Evolutionary conservation across 2,888 invertebrate species (phyloP), one percentile per base, ranked within the genome.

Genomic region (Mythimna albipuncta): DNA sequence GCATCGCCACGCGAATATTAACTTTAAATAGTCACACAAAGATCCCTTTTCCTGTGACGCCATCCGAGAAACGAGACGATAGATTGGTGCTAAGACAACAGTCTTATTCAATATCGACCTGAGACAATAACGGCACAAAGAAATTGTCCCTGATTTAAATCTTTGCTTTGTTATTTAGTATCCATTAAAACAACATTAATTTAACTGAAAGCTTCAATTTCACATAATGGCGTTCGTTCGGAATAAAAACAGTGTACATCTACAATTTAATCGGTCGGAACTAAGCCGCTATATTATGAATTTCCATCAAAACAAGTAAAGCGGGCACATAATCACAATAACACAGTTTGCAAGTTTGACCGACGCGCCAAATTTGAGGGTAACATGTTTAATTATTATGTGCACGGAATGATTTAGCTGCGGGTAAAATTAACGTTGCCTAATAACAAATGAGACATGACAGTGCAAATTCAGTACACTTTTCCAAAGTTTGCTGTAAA

Each of bases 361-460:
- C 89, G 89, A 89, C 87, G 83, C 83, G 86, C 85, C 84, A 87
- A 90, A 90, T 90, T 91, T 87, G 86, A 81, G 89, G 88, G 89
- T 91, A 91, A 91, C 88, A 83, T 90, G 89, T 92, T 93, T 90
- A 91, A 92, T 89, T 91, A 91, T 90, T 90, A 89, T 92, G 88
- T 90, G 89, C 90, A 89, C 88, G 84, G 87, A 91, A 91, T 91
- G 91, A 93, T 92, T 92, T 91, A 85, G 89, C 89, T 87, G 87
- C 83, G 88, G 88, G 85, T 88, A 87, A 89, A 93, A 93, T 93
- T 91, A 91, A 85, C 89, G 88, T 88, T 87, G 88, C 88, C 90
- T 93, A 91, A 93, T 92, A 93, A 90, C 91, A 91, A 93, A 91
- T 91, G 91, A 90, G 92, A 93, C 90, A 93, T 93, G 93, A 93